Conservation (phyloP, 2,888 invertebrate species). For the Cylindroiulus punctatus region DNA sequence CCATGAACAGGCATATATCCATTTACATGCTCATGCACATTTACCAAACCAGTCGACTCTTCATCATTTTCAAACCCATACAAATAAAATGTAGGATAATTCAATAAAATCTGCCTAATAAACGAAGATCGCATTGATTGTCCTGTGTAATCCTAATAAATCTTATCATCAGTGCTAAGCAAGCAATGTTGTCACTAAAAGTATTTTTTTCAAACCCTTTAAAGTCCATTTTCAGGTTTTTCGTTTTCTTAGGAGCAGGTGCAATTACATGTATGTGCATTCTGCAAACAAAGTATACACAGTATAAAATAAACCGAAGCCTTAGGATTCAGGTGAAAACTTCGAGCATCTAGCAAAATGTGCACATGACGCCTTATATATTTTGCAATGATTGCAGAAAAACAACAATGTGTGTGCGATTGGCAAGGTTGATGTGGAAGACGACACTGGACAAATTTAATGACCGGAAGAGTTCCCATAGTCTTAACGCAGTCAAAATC, state of each 20-base stretch:
- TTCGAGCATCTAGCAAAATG: neutral
- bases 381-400: neutral
- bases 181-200: neutral
- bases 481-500: neutral
- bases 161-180: neutral
- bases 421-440: conserved; percentile 29
- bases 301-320: too few relatives aligned
- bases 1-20: too few relatives aligned
- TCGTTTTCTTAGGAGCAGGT: too few relatives aligned
- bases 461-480: neutral
- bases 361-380: neutral
- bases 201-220: too few relatives aligned
- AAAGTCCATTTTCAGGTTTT: neutral
- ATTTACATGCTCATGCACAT: too few relatives aligned
- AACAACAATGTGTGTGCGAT: neutral
- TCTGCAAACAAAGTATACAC: too few relatives aligned
- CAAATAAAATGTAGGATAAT: neutral
- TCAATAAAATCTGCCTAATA: neutral
- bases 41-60: too few relatives aligned
- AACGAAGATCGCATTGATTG: too few relatives aligned
- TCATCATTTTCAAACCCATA: neutral
- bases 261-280: neutral
- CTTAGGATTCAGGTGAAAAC: too few relatives aligned
- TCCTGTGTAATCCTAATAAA: neutral
- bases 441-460: conserved; percentile 10